A percentile compares a stretch with the other conserved stretches of the same genome.
Evolutionary conservation across 2,888 invertebrate genomes (phyloP).

Genomic region (Drosophila sordidula): DNA sequence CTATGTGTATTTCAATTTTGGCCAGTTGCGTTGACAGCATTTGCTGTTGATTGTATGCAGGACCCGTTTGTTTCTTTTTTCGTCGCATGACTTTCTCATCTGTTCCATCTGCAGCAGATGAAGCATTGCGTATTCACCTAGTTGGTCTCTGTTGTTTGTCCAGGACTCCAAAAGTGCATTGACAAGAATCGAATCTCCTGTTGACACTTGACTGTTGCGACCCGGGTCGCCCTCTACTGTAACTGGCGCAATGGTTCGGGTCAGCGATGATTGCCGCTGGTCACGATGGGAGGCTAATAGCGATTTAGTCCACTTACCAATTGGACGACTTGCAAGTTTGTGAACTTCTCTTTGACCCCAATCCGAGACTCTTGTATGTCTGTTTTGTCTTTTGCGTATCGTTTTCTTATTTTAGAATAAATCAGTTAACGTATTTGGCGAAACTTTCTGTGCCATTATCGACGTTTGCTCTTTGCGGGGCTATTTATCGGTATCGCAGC

Average conservation of each 20-base stretch:
- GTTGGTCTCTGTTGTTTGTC: constrained; percentile 14
- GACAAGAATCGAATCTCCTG: constrained; percentile 24
- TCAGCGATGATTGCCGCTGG: constrained; percentile 39
- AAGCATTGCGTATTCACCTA: not conserved
- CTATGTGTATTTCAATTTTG: constrained; percentile 23
- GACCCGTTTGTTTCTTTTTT: not conserved
- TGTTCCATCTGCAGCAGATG: constrained; percentile 5
- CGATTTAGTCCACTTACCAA: constrained; percentile 48
- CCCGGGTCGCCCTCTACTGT: constrained; percentile 21
- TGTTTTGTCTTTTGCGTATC: constrained; percentile 3
- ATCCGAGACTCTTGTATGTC: constrained; percentile 4
- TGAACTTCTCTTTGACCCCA: constrained; percentile 43
- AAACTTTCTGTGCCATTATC: constrained; percentile 52
- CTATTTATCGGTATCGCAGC: constrained; percentile 28
- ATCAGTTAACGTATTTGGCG: constrained; percentile 44
- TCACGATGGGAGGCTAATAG: constrained; percentile 45
- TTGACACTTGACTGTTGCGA: constrained; percentile 21
- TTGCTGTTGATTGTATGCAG: constrained; percentile 40
- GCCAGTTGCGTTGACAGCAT: constrained; percentile 7
- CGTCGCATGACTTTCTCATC: not conserved
- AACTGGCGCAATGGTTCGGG: constrained; percentile 52
- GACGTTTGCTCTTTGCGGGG: constrained; percentile 19
- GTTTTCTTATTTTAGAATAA: constrained; percentile 34
- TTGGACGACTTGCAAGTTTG: constrained; percentile 33
- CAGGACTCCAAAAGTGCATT: constrained; percentile 18